A percentile compares a stretch with the other conserved stretches of the same genome.
Conservation (phyloP, 2,888 invertebrate species). For the Lymantria monacha region DNA sequence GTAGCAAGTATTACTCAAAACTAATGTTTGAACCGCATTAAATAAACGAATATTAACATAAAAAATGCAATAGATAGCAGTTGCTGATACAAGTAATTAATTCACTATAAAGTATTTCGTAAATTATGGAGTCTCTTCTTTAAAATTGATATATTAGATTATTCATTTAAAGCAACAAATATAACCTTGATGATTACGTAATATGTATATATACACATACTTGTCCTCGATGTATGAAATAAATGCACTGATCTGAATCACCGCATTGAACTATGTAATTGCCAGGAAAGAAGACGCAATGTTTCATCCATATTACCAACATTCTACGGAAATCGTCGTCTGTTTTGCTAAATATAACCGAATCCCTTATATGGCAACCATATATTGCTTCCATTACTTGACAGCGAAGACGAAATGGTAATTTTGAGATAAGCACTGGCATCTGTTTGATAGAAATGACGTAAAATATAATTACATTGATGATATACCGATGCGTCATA, state of each 20-base stretch:
- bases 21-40: no score
- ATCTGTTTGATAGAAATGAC: slow-evolving; percentile 42
- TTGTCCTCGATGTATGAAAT: slow-evolving; percentile 81
- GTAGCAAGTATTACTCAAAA: no score
- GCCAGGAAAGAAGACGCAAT: slow-evolving; percentile 78
- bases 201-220: no score
- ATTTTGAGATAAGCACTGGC: slow-evolving; percentile 59
- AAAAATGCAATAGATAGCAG: no score
- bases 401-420: slow-evolving; percentile 71
- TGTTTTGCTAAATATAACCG: slow-evolving; percentile 74
- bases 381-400: slow-evolving; percentile 78
- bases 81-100: no score
- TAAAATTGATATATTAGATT: no score
- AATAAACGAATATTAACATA: no score
- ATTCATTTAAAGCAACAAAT: not conserved
- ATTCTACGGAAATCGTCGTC: slow-evolving; percentile 75
- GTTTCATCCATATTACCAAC: slow-evolving; percentile 73
- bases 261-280: slow-evolving; percentile 81
- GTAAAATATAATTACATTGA: slow-evolving; percentile 6
- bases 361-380: slow-evolving; percentile 71
- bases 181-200: slow-evolving; percentile 1
- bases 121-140: no score
- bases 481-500: slow-evolving; percentile 3
- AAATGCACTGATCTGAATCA: slow-evolving; percentile 79
- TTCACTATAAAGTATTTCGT: no score